Evolutionary conservation across 2,113 vertebrate species (phyloP).

Genomic region (Aplodontia rufa): DNA sequence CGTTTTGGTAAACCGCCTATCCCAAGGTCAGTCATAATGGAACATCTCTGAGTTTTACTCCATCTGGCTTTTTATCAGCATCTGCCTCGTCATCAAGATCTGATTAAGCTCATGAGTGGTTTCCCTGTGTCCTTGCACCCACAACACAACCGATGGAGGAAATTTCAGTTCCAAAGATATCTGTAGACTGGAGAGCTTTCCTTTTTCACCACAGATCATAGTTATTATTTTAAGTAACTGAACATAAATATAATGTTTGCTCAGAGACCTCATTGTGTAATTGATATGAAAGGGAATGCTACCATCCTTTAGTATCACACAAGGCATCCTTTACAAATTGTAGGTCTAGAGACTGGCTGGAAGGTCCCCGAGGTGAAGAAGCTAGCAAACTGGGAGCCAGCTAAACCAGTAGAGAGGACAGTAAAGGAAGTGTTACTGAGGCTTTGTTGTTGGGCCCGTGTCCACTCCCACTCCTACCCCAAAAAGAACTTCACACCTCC

Average conservation of each 20-base stretch:
- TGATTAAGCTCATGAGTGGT: background rate
- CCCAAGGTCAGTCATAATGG: background rate
- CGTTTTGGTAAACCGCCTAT: background rate
- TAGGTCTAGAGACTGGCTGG: background rate
- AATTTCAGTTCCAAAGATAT: background rate
- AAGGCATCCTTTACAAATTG: background rate
- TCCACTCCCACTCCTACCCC: background rate
- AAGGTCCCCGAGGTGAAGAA: background rate
- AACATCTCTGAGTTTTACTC: background rate
- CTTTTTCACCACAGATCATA: background rate
- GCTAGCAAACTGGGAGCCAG: background rate
- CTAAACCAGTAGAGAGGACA: background rate
- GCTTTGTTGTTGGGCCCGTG: background rate
- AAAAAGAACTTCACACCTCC: background rate
- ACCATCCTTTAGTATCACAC: background rate
- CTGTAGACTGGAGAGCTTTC: background rate
- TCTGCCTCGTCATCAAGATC: background rate
- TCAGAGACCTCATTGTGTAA: slow-evolving; percentile 25
- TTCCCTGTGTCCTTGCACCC: background rate
- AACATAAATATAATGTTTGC: slow-evolving; percentile 44
- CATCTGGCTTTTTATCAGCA: background rate
- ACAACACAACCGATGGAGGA: background rate
- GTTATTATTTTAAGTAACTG: slow-evolving; percentile 48
- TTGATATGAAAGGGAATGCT: background rate
- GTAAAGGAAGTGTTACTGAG: background rate